phyloP scores from a whole-genome alignment of 1,140 invertebrate genomes.

The Schlechtendalia chinensis region DNA sequence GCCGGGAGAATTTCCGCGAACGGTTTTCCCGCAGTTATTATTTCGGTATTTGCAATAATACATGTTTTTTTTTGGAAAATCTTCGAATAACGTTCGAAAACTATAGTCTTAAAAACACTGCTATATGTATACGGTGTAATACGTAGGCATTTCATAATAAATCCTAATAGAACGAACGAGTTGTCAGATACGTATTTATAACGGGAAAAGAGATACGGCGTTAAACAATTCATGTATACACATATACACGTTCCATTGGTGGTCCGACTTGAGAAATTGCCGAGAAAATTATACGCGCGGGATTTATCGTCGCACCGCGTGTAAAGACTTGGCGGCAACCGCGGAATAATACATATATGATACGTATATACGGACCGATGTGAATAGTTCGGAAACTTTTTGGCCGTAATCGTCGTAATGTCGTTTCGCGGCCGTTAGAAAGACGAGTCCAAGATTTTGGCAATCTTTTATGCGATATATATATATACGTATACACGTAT shows the following conservation, averaged over 20 bases:
- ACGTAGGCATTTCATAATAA: too few relatives aligned
- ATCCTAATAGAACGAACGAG: too few relatives aligned
- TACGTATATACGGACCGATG: background rate
- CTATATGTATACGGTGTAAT: too few relatives aligned
- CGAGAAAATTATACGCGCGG: background rate
- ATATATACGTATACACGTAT: background rate
- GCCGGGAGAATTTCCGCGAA: too few relatives aligned
- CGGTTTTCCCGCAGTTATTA: too few relatives aligned
- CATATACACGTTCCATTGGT: background rate
- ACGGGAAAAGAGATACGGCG: too few relatives aligned
- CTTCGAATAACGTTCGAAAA: too few relatives aligned
- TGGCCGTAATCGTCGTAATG: slow-evolving; percentile 3
- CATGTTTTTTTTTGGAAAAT: too few relatives aligned
- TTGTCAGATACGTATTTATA: too few relatives aligned
- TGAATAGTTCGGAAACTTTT: slow-evolving; percentile 32
- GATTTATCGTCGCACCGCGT: slow-evolving; percentile 11
- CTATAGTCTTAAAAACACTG: too few relatives aligned
- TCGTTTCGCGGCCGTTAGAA: background rate
- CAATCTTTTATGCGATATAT: background rate
- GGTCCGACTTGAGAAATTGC: background rate
- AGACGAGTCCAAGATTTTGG: slow-evolving; percentile 2
- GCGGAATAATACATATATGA: background rate
- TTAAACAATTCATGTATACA: background rate
- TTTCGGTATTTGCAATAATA: too few relatives aligned
- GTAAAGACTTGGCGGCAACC: background rate